Percentiles rank a stretch among this genome's conserved stretches.
Conservation (phyloP, 2,113 vertebrate species). For the Psittacula cyanocephala region DNA sequence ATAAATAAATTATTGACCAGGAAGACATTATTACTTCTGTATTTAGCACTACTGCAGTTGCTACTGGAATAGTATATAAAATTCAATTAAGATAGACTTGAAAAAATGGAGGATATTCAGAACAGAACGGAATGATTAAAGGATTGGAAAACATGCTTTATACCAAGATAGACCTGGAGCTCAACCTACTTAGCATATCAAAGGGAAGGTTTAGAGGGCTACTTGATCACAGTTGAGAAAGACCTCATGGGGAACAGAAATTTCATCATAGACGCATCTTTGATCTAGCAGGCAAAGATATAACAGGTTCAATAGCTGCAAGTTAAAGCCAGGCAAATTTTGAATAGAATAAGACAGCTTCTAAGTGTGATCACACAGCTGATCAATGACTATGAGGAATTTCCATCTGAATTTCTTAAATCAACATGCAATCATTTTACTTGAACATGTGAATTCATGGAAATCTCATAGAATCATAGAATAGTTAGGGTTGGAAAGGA, state of each 20-base stretch:
- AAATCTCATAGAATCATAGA: not conserved
- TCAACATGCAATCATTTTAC: not conserved
- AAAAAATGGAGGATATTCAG: slow-evolving; percentile 19
- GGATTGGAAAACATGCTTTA: slow-evolving; percentile 19
- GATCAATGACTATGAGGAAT: not conserved
- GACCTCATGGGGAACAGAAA: slow-evolving; percentile 4
- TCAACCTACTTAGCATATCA: slow-evolving; percentile 51
- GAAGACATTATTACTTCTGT: not conserved
- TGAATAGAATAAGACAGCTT: not conserved
- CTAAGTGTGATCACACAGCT: not conserved
- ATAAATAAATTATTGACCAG: slow-evolving; percentile 33
- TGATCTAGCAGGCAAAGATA: slow-evolving; percentile 36
- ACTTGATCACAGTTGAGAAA: slow-evolving; percentile 32
- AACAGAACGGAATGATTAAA: slow-evolving; percentile 48
- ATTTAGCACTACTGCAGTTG: not conserved
- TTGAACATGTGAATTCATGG: not conserved
- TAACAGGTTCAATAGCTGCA: slow-evolving; percentile 8
- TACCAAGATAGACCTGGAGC: slow-evolving; percentile 37
- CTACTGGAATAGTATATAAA: slow-evolving; percentile 28
- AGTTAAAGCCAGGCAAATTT: slow-evolving; percentile 14
- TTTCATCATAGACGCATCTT: slow-evolving; percentile 36
- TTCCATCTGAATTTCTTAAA: not conserved
- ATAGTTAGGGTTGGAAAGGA: no score
- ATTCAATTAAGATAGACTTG: slow-evolving; percentile 17
- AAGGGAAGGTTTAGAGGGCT: slow-evolving; percentile 46